phyloP scores from a whole-genome alignment of 2,113 vertebrate genomes.

The Plecotus auritus region DNA sequence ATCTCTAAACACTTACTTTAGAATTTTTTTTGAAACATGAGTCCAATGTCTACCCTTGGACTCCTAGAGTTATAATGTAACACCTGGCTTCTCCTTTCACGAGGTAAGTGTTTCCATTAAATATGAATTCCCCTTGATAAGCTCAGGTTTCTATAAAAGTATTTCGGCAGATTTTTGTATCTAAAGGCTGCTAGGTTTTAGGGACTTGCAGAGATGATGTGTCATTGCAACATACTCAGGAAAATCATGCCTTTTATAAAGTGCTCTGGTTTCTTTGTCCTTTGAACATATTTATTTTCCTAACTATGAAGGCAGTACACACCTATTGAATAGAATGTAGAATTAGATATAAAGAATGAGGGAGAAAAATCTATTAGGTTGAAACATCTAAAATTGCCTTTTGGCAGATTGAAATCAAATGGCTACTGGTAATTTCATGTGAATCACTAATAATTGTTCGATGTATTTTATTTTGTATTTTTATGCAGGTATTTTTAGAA shows the following conservation, averaged over 20 bases:
- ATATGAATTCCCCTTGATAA: not conserved
- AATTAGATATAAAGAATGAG: not conserved
- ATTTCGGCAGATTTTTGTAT: not conserved
- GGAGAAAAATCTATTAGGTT: not conserved
- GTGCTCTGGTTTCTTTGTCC: not conserved
- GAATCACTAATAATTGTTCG: not conserved
- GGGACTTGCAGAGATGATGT: not conserved
- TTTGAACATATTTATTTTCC: conserved; percentile 40
- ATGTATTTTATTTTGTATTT: not conserved
- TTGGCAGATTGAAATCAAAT: not conserved
- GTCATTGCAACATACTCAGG: not conserved
- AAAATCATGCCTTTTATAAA: conserved; percentile 37
- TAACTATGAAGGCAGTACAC: not conserved
- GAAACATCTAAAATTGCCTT: not conserved
- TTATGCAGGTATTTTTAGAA: not conserved
- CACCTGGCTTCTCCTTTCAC: conserved; percentile 1
- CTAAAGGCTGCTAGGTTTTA: not conserved
- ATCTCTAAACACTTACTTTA: conserved; percentile 23
- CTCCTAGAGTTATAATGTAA: not conserved
- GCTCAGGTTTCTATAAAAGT: not conserved
- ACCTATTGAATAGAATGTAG: not conserved
- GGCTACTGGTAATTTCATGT: not conserved
- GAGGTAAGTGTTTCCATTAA: not conserved
- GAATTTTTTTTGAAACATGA: not conserved
- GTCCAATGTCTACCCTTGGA: not conserved